A percentile compares a stretch with the other conserved stretches of the same genome.
These are phyloP conservation scores for Pipistrellus pygmaeus DNA, from an alignment of 2,797 vertebrate species.

Conservation along the genomic window DNA sequence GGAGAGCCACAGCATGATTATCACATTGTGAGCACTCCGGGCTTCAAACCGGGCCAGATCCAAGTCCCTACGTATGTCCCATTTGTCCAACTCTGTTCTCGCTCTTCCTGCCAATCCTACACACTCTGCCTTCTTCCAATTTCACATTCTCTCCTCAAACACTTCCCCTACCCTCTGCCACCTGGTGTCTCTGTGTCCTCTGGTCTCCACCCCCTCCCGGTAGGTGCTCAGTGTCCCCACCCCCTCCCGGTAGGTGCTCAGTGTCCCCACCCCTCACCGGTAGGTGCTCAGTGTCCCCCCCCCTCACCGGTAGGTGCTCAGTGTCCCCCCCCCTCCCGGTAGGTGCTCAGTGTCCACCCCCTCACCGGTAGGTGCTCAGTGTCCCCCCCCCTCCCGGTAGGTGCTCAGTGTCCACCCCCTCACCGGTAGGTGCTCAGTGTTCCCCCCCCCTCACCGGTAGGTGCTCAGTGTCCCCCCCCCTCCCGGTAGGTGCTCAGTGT, in stretches of 20 bases:
- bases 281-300: neutral
- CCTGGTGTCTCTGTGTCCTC: neutral
- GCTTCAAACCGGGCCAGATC: neutral
- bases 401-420: neutral
- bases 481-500: too few relatives aligned
- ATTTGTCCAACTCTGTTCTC: neutral
- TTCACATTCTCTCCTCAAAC: neutral
- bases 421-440: too few relatives aligned
- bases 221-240: neutral
- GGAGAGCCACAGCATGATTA: neutral
- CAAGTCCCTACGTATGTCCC: neutral
- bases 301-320: slow-evolving; percentile 88
- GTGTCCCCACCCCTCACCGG: too few relatives aligned
- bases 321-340: too few relatives aligned
- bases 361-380: too few relatives aligned
- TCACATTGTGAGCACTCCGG: neutral
- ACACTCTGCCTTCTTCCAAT: neutral
- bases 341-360: neutral
- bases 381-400: slow-evolving; percentile 74
- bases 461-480: too few relatives aligned
- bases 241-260: slow-evolving; percentile 75
- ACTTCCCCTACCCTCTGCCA: neutral
- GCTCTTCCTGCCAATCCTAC: neutral
- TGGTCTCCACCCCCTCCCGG: neutral
- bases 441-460: too few relatives aligned